Evolutionary conservation across 2,888 invertebrate genomes (phyloP), one percentile per base, ranked within the genome.

Genomic region (Idaea straminata): DNA sequence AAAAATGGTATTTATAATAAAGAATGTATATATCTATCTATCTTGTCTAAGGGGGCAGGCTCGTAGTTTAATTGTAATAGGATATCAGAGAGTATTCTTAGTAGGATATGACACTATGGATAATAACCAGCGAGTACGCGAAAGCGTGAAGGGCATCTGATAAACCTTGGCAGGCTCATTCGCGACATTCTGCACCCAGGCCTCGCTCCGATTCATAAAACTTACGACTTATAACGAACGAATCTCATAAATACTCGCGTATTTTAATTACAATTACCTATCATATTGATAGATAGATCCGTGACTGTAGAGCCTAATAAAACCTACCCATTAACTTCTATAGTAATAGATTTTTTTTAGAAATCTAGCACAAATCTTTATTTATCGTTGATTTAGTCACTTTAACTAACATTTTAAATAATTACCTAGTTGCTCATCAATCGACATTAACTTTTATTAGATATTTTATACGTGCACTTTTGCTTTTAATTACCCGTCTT

Each of bases 81-180:
- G 25, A 25, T 25, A 25, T 25, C 2, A 25, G 25, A 1, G 5
- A 4, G 47, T 47, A 36, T 5, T 36, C 10, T 36, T 7, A 7
- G 10, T 36, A 36, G 36, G 36, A 36, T 36, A 47, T 47, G 47
- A 7, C 47, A 47, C 47, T 47, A 47, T 47, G 47, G 10, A 13
- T 10, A 47, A 13, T 10, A 47, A 7, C 7, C 7, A 47, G 72
- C 73, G 73, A 69, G 70, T 47, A 77, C 75, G 81, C 77, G 88
- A 88, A 88, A 88, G 86, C 84, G 88, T 87, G 88, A 88, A 88
- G 86, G 88, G 85, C 86, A 81, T 10, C 47, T 47, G 47, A 47
- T 47, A 47, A 47, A 47, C 47, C 47, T 47, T 47, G 63, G 61
- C 66, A 62, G 63, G 63, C 65, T 66, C n/a, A 64, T 62, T 69